Conservation (phyloP, 2,888 invertebrate genomes). For the Cheilosia soror region DNA sequence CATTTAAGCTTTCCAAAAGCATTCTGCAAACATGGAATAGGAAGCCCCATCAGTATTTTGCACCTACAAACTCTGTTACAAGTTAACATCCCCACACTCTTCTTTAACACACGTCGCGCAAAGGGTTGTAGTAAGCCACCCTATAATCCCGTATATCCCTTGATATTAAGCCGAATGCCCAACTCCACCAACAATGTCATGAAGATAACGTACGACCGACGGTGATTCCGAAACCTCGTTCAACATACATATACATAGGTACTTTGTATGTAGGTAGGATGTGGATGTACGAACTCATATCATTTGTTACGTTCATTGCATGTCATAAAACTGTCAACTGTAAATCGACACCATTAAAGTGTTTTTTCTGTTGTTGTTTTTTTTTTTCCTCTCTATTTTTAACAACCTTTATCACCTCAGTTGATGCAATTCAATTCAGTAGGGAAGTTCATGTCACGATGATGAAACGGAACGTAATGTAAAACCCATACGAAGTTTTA, state of each 20-base stretch:
- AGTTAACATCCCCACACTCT: neutral
- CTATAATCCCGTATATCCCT: constrained; percentile 19
- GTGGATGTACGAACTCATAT: neutral
- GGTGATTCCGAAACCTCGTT: constrained; percentile 3
- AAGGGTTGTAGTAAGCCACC: constrained; percentile 12
- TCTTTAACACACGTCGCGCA: neutral
- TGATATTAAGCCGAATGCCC: constrained; percentile 18
- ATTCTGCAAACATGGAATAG: too few species aligned
- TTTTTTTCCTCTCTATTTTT: neutral
- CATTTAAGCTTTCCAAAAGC: too few species aligned
- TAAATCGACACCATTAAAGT: constrained; percentile 28
- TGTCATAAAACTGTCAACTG: constrained; percentile 44
- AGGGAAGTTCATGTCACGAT: neutral
- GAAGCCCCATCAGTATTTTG: too few species aligned
- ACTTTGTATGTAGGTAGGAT: neutral
- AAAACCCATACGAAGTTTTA: neutral
- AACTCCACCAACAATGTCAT: constrained; percentile 13
- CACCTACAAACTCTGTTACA: neutral
- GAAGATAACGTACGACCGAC: constrained; percentile 10
- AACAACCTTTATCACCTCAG: constrained; percentile 17
- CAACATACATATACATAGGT: neutral
- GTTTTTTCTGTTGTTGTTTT: neutral
- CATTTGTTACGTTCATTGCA: constrained; percentile 9
- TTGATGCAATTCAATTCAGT: constrained; percentile 17
- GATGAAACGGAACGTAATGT: neutral